Conservation (phyloP, 2,888 invertebrate genomes). For the Plutella xylostella region DNA sequence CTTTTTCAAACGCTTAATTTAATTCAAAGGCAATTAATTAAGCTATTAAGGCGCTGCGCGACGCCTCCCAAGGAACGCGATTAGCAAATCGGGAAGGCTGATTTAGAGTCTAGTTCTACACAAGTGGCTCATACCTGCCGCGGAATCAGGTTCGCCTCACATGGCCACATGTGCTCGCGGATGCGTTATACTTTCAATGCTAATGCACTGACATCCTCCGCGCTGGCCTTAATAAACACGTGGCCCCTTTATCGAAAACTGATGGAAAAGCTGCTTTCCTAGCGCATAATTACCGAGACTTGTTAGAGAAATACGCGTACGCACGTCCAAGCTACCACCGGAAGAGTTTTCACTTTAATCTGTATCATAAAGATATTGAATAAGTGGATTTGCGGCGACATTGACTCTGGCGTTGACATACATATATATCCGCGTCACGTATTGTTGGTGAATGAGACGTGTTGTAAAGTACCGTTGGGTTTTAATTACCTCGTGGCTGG, state of each 20-base stretch:
- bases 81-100: conserved; percentile 6
- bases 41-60: conserved; percentile 1
- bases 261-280: background rate
- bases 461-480: conserved; percentile 22
- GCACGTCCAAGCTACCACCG: too few relatives aligned
- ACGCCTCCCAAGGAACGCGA: conserved; percentile 3
- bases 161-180: conserved; percentile 50
- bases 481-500: conserved; percentile 41
- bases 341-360: too few relatives aligned
- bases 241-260: conserved; percentile 9
- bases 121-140: background rate
- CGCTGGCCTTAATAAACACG: conserved; percentile 23
- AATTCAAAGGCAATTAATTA: conserved; percentile 1
- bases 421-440: conserved; percentile 11
- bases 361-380: too few relatives aligned
- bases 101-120: conserved; percentile 2
- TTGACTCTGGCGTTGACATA: background rate
- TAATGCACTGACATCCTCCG: conserved; percentile 50
- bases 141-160: conserved; percentile 22
- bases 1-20: conserved; percentile 2
- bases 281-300: background rate
- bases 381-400: background rate
- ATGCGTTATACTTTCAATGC: conserved; percentile 62
- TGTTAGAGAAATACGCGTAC: background rate
- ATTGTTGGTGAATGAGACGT: conserved; percentile 20